Evolutionary conservation across 1,140 invertebrate genomes (phyloP).

Genomic region (Drosophila sproati): DNA sequence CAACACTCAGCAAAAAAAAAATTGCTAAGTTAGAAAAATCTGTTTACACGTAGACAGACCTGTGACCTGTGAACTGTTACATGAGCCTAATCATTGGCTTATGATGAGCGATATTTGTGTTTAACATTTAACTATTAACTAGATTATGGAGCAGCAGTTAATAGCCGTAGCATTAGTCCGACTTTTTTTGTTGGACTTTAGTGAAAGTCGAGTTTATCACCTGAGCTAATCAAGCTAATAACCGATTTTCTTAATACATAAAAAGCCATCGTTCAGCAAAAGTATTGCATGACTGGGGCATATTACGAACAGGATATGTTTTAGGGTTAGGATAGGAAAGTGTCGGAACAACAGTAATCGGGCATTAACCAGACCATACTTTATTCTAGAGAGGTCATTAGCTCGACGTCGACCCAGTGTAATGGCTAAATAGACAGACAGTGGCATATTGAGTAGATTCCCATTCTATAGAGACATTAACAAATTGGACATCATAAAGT

Average conservation of each 20-base stretch:
- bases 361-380: background rate
- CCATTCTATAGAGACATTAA: conserved; percentile 54
- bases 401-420: conserved; percentile 20
- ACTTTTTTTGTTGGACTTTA: conserved; percentile 33
- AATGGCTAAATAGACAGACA: conserved; percentile 15
- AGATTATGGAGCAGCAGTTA: conserved; percentile 43
- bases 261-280: conserved; percentile 29
- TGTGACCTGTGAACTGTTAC: conserved; percentile 42
- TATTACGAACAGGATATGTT: conserved; percentile 75
- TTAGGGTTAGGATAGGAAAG: conserved; percentile 51
- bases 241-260: conserved; percentile 46
- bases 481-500: conserved; percentile 62
- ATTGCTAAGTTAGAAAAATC: no score
- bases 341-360: conserved; percentile 42
- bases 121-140: conserved; percentile 39
- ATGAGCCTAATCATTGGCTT: conserved; percentile 36
- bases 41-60: conserved; percentile 6
- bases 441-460: conserved; percentile 4
- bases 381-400: conserved; percentile 62
- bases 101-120: conserved; percentile 28
- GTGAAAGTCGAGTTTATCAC: conserved; percentile 69
- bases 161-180: conserved; percentile 52
- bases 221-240: conserved; percentile 56
- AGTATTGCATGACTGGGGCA: conserved; percentile 57
- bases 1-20: no score